Base-by-base conservation (phyloP, 2,888 invertebrate genomes). In the Nematopogon swammerdamellus region DNA sequence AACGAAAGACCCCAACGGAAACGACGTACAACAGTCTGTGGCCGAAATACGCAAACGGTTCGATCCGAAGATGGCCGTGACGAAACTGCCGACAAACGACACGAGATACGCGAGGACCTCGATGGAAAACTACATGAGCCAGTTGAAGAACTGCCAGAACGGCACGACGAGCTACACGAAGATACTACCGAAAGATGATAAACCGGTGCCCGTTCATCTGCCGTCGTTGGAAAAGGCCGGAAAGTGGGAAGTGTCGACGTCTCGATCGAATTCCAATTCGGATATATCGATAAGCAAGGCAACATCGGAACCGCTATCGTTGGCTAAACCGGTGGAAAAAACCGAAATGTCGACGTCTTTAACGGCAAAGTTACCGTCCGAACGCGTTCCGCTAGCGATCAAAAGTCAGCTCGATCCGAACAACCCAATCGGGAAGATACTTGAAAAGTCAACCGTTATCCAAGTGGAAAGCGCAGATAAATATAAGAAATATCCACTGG, bases 21-120 rank as follows among this genome's bases (percentile, higher is more conserved):
- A 84, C 59, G 80, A 80, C 55, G 72, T 80, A 52, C 77, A 69
- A 50, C 65, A 82, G 2, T 80, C 83, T 4, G 83, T 84, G 4
- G 81, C 82, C 1, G 85, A 85, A 57, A 80, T 84, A 50, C 67
- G 84, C 51, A 82, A 81, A 58, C 72, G 77, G 55, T 84, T 82
- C 63, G 85, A 84, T 60, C 56, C 64, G 3, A 79, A 77, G 62
- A 79, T 80, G 77, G 65, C 79, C 0, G 79, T 76, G 3, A 80
- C 79, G 1, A 75, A 76, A 59, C 63, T 80, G 45, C 80, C 79
- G 1, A 63, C 74, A 4, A 72, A 77, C 55, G 77, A 80, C 25
- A 53, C 67, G 19, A 63, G 69, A 16, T 46, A 52, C 43, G 50
- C 63, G 2, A 72, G 68, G 57, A 63, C 60, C 10, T 65, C 64